These are phyloP conservation scores for Plutella xylostella DNA, from an alignment of 2,888 invertebrate species.

Conservation along the genomic window DNA sequence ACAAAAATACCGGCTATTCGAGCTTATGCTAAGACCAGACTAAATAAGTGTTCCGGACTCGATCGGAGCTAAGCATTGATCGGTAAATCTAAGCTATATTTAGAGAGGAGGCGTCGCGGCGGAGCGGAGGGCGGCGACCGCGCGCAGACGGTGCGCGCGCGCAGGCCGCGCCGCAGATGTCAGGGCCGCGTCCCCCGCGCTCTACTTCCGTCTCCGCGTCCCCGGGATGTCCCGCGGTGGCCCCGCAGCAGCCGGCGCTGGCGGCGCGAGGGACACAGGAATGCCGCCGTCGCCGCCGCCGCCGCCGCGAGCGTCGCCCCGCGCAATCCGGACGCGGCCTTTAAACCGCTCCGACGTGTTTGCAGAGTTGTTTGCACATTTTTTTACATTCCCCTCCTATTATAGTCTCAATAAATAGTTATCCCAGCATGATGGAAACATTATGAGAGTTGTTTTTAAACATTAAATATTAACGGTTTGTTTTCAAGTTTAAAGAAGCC, in stretches of 20 bases:
- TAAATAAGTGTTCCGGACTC: slow-evolving; percentile 15
- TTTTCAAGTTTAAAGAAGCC: too few relatives aligned
- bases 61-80: slow-evolving; percentile 31
- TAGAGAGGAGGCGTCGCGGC: slow-evolving; percentile 37
- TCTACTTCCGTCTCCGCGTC: slow-evolving; percentile 23
- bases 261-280: slow-evolving; percentile 14
- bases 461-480: too few relatives aligned
- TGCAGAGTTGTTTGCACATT: slow-evolving; percentile 68
- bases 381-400: slow-evolving; percentile 60
- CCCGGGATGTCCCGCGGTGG: too few relatives aligned
- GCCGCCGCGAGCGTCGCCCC: slow-evolving; percentile 33
- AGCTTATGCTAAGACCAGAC: not conserved
- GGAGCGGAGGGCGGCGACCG: slow-evolving; percentile 49
- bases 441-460: too few relatives aligned
- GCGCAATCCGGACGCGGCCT: slow-evolving; percentile 66
- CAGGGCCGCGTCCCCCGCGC: slow-evolving; percentile 34
- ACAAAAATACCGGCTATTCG: slow-evolving; percentile 2
- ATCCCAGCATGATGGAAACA: slow-evolving; percentile 4
- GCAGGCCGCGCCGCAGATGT: slow-evolving; percentile 34
- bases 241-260: slow-evolving; percentile 15
- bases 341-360: slow-evolving; percentile 68
- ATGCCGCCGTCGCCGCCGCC: slow-evolving; percentile 52
- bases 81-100: slow-evolving; percentile 45
- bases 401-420: slow-evolving; percentile 20
- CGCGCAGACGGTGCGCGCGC: slow-evolving; percentile 32